Base-by-base conservation (phyloP, 2,113 vertebrate species). In the Argyrosomus japonicus region DNA sequence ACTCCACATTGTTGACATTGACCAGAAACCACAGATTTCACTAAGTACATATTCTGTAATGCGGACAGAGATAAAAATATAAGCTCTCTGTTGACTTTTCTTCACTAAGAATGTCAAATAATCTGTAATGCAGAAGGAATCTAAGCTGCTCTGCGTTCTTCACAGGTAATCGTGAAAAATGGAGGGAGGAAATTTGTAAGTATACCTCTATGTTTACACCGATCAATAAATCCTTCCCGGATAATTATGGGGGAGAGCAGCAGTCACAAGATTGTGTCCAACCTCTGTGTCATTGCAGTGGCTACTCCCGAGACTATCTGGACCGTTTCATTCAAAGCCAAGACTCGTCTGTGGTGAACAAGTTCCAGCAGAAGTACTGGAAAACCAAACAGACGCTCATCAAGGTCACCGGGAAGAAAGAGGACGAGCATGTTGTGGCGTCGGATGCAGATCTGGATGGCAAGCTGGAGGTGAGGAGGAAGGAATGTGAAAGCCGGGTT, bases 321-420 rank as follows among this genome's bases (percentile, higher is more conserved):
- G 97, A 97, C 87, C 97, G 96, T 58, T 96, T 96, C 85, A 93
- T 96, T 81, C 96, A 97, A 91, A 95, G 95, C 86, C 96, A 96
- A 74, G 97, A 99, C 87, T 98, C 97, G 10, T 98, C 98, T 0
- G 97, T 99, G 68, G 97, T 99, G 74, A 99, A 98, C 94, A 98
- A 97, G 93, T 98, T 99, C 95, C 98, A 98, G 83, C 97, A 98
- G 94, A 98, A 96, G 68, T 99, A 97, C 84, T 99, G 98, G 98
- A 99, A 97, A 89, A 99, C 98, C 43, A 99, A 99, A 72, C 98
- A 99, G 94, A 97, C 97, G 0, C 95, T 99, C 75, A 97, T 99
- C 89, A 98, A 97, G 93, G 98, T 97, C 70, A 99, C 98, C 0
- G 98, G 98, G 45, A 99, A 98, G 95, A 99, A 98, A 72, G 97